These are phyloP conservation scores for Eulemur rufifrons DNA, from an alignment of 2,113 vertebrate species.

Conservation along the genomic window DNA sequence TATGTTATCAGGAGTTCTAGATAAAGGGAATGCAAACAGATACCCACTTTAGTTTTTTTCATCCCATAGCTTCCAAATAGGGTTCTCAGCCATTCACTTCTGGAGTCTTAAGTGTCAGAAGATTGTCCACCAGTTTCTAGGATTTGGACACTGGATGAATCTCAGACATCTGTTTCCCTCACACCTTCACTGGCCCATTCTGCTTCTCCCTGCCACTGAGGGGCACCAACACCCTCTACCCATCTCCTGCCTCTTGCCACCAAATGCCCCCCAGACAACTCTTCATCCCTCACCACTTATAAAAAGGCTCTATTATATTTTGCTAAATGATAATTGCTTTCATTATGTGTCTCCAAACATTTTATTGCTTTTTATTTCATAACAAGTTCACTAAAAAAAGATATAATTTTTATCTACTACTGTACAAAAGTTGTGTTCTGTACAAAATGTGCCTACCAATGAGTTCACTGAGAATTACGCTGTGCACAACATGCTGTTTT, in stretches of 20 bases:
- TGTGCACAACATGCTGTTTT: no score
- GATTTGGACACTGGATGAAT: background rate
- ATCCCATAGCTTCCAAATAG: background rate
- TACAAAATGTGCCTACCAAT: background rate
- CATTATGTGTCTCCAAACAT: background rate
- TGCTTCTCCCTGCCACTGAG: no score
- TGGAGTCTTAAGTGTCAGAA: no score
- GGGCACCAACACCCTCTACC: background rate
- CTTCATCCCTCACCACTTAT: background rate
- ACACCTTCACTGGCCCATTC: no score
- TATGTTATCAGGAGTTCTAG: background rate
- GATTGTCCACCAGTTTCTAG: accelerated
- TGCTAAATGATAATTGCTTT: background rate
- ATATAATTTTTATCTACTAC: background rate
- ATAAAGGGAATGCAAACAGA: background rate
- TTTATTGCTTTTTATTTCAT: background rate
- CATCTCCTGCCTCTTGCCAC: background rate
- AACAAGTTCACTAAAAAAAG: background rate
- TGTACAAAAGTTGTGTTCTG: background rate
- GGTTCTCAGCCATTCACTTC: background rate
- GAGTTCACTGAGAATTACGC: background rate
- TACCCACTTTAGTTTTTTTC: background rate
- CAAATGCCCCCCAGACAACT: background rate
- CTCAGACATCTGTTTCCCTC: background rate
- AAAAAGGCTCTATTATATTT: background rate